Evolutionary conservation across 2,888 invertebrate genomes (phyloP), one percentile per base, ranked within the genome.

Genomic region (Himalopsyche tibetana): DNA sequence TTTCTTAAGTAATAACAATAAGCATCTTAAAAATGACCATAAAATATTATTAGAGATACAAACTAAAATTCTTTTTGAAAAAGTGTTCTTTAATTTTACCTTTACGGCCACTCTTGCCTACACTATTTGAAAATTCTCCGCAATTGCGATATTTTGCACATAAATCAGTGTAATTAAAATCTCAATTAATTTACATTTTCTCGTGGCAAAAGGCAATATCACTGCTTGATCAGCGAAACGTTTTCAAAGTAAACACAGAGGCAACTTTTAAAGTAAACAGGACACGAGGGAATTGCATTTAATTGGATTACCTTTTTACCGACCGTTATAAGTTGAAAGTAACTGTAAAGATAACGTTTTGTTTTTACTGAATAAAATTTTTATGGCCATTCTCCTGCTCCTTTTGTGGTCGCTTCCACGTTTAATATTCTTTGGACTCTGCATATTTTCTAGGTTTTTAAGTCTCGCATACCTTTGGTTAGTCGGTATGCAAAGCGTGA

Each of bases 271-370:
- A 63, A 63, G 63, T 63, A 83, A 83, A 83, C 63, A 56, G 56
- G 40, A 55, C 63, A 80, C 80, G 8, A n/a, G 42, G 80, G 80
- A 80, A 36, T 80, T 83, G 83, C 83, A 83, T 55, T 56, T 83
- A 83, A 83, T 83, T 83, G 83, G 83, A 83, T 83, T 56, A 83
- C 55, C 40, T 56, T 56, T 83, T 82, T 45, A 82, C 82, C 51
- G 82, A 36, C 55, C 36, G 82, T 82, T 63, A 63, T 82, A 82
- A 82, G 82, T 55, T 55, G 82, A 36, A 36, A 55, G 51, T 45
- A 82, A 36, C 82, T 36, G 82, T 45, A 45, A 82, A 36, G 55
- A 36, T 45, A 56, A 38, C 56, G 40, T 28, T 56, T 40, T 36
- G 51, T 55, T 83, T 83, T 56, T 56, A 56, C 83, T 83, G 83